Percentiles rank a stretch among this genome's conserved stretches.
Evolutionary conservation across 1,140 invertebrate genomes (phyloP).

Genomic region (Pseudomyrmex cubaensis): DNA sequence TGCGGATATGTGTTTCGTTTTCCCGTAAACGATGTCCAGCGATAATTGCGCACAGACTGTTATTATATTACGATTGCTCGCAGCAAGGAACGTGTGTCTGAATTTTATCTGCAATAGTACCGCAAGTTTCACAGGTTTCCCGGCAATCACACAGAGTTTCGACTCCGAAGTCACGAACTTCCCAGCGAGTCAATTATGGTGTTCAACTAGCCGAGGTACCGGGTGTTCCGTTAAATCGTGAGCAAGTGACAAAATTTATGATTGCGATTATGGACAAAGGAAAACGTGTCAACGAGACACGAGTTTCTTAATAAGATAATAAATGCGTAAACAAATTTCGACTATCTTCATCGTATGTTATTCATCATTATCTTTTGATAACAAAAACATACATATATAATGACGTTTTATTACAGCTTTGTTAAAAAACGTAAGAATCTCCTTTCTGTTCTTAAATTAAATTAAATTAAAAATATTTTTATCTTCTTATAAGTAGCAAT

Average conservation of each 20-base stretch:
- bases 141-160: conserved; percentile 57
- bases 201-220: conserved; percentile 80
- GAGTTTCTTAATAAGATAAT: neutral
- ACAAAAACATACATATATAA: neutral
- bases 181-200: conserved; percentile 76
- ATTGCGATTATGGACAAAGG: conserved; percentile 33
- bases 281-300: neutral
- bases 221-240: conserved; percentile 79
- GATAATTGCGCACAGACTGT: conserved; percentile 25
- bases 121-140: conserved; percentile 59
- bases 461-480: conserved; percentile 19
- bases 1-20: neutral
- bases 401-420: neutral
- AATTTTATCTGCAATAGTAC: conserved; percentile 61
- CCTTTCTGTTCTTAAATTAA: conserved; percentile 20
- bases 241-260: conserved; percentile 76
- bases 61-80: conserved; percentile 25
- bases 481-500: neutral
- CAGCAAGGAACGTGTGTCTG: conserved; percentile 10
- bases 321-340: neutral
- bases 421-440: neutral
- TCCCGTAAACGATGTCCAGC: conserved; percentile 14
- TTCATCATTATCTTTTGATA: neutral
- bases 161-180: conserved; percentile 78
- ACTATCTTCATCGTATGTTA: too few relatives aligned